These are phyloP conservation scores for Acanthurus leucopareius DNA, from an alignment of 2,797 vertebrate genomes.

Conservation along the genomic window DNA sequence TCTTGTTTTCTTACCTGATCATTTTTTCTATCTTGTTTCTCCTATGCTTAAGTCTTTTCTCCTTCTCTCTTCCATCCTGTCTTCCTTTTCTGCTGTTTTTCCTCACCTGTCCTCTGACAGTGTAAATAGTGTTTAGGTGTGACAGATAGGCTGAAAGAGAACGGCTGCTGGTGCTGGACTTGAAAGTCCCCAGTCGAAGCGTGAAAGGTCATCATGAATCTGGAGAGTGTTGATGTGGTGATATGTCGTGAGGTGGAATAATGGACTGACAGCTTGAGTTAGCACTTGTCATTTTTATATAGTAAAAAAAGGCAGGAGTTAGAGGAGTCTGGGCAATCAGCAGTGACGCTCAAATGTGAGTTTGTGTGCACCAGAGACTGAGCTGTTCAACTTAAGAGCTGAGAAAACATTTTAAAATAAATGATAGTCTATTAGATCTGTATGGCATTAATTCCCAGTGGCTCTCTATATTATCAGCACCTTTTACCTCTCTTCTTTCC, in stretches of 20 bases:
- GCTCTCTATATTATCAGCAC: slow-evolving; percentile 22
- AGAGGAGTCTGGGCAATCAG: background rate
- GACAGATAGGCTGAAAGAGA: slow-evolving; percentile 11
- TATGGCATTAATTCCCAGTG: slow-evolving; percentile 25
- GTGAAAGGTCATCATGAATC: slow-evolving; percentile 15
- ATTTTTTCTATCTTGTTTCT: too few species aligned
- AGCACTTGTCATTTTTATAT: slow-evolving; percentile 1
- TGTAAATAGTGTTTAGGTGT: background rate
- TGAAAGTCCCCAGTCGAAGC: background rate
- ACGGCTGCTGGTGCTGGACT: background rate
- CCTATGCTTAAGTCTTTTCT: background rate
- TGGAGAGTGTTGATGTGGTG: slow-evolving; percentile 2
- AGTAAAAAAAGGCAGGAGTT: background rate
- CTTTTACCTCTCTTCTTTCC: slow-evolving; percentile 18
- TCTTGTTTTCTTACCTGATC: background rate
- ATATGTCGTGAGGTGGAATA: slow-evolving; percentile 21
- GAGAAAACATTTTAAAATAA: slow-evolving; percentile 28
- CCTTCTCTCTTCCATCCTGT: background rate
- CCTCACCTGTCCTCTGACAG: background rate
- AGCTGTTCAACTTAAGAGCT: background rate
- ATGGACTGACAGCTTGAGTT: slow-evolving; percentile 30
- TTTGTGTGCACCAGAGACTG: background rate
- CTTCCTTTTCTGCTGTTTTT: background rate
- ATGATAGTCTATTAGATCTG: slow-evolving; percentile 20
- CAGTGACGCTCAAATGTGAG: background rate